A percentile compares a stretch with the other conserved stretches of the same genome.
Evolutionary conservation across 2,113 vertebrate genomes (phyloP).

Genomic region (human (Homo sapiens)): GRCh38 chr1:204176001-204176500

Average conservation of each 20-base stretch:
- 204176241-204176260: background rate
- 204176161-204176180: background rate
- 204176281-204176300: too few species aligned
- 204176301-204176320: background rate
- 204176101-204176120: too few species aligned
- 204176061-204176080: too few species aligned
- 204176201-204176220: background rate
- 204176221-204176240: too few species aligned
- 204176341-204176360: background rate
- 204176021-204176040: too few species aligned
- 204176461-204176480: background rate
- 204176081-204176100: too few species aligned
- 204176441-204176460: background rate
- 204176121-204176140: too few species aligned
- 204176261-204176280: too few species aligned
- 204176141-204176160: too few species aligned
- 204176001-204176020: background rate
- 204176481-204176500: background rate
- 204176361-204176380: background rate
- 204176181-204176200: background rate
- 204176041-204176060: too few species aligned
- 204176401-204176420: background rate
- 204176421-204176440: background rate
- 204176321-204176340: fast-evolving
- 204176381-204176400: background rate